These are phyloP conservation scores for Hyperoodon ampullatus DNA, from an alignment of 2,113 vertebrate genomes.

Conservation along the genomic window DNA sequence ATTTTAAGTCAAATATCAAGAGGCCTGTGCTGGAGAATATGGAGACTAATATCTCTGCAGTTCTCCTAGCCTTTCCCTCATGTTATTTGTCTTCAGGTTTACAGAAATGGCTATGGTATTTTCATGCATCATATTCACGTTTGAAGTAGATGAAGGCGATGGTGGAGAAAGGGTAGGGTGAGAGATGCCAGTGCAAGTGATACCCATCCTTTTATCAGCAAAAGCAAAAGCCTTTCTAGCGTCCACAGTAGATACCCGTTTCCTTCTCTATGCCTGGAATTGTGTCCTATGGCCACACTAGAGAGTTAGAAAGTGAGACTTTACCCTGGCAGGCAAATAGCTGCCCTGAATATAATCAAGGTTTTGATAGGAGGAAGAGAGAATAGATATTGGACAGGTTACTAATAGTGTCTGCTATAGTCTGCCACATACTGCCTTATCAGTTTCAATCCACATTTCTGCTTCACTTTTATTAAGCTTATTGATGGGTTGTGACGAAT, in stretches of 20 bases:
- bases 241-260: background rate
- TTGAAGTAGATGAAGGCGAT: background rate
- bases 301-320: background rate
- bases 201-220: background rate
- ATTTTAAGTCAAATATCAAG: background rate
- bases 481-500: constrained; percentile 60
- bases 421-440: constrained; percentile 20
- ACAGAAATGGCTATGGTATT: background rate
- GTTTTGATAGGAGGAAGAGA: background rate
- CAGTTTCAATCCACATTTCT: constrained; percentile 43
- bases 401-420: background rate
- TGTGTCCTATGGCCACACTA: background rate
- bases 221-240: background rate
- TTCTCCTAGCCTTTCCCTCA: background rate
- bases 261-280: background rate
- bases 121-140: background rate
- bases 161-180: background rate
- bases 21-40: background rate
- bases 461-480: constrained; percentile 59
- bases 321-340: background rate
- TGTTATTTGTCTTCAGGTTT: background rate
- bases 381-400: background rate
- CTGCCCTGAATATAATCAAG: background rate
- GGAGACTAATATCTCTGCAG: background rate
- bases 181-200: background rate